Evolutionary conservation across 2,888 invertebrate genomes (phyloP), one percentile per base, ranked within the genome.

Genomic region (Exephanes ischioxanthus): DNA sequence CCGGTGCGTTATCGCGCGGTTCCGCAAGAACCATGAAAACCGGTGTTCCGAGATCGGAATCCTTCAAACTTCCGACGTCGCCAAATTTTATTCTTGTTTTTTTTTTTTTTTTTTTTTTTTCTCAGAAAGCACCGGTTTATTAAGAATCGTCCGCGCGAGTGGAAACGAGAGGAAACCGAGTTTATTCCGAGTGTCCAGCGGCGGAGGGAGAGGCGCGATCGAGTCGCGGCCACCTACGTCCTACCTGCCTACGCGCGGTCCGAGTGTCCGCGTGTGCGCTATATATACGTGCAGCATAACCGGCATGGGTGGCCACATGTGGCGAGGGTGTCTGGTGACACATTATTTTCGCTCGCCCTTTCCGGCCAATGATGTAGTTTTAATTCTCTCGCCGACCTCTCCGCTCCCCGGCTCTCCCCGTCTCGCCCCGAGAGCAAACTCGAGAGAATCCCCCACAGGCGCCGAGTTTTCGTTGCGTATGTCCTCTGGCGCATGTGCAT

Each of bases 241-340:
- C 87, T 86, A 87, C 83, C 88, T 87, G 83, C 88, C 88, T 88
- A 87, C 87, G 85, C 80, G 63, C 80, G 53, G 80, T 61, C 53
- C 80, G 61, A 53, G 61, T 76, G n/a, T 80, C 63, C 63, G 55
- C 72, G 58, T 73, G 73, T 81, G 68, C 16, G 78, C 33, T 14
- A 63, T 33, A 51, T n/a, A 48, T n/a, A 55, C 19, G 45, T 51
- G 16, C 77, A 72, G 66, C 83, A 73, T 87, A 85, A 80, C 85
- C 85, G 80, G 86, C 88, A 91, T 89, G 90, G 90, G 90, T 90
- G 90, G 89, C 88, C 90, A 89, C 86, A 89, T 90, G 90, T 87
- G 84, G 90, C 89, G 89, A 88, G 89, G 89, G 90, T 90, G 90
- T 90, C 90, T 89, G 91, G 91, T 91, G 91, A 92, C 91, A 91